A percentile compares a stretch with the other conserved stretches of the same genome.
phyloP scores from a whole-genome alignment of 2,888 invertebrate species.

The Cyaniris semiargus region DNA sequence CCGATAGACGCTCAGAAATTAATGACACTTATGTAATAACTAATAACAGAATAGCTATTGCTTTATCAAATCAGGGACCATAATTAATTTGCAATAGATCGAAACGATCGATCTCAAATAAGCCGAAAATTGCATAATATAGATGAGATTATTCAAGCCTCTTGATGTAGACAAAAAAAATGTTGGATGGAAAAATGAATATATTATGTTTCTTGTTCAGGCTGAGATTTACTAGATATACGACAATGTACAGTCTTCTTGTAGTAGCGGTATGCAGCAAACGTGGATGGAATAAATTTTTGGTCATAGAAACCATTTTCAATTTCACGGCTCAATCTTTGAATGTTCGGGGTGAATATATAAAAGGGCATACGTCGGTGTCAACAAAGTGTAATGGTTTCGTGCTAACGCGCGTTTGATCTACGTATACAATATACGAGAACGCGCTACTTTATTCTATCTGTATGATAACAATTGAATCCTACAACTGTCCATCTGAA shows the following conservation, averaged over 20 bases:
- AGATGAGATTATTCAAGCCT: not conserved
- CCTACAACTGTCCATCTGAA: not conserved
- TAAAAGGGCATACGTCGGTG: conserved; percentile 77
- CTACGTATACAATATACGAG: conserved; percentile 49
- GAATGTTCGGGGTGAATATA: conserved; percentile 77
- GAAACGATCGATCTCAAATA: not conserved
- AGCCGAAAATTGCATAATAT: not conserved
- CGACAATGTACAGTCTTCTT: conserved; percentile 35
- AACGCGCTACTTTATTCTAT: not conserved
- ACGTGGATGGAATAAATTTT: conserved; percentile 75
- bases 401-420: conserved; percentile 70
- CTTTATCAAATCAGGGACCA: not conserved
- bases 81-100: not conserved
- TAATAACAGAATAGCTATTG: not conserved
- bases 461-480: not conserved
- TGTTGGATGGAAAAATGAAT: not conserved
- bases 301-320: conserved; percentile 78
- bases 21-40: conserved; percentile 26
- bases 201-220: not conserved
- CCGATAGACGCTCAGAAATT: conserved; percentile 45
- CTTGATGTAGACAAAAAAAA: not conserved
- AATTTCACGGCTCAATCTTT: conserved; percentile 80
- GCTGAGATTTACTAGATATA: conserved; percentile 8
- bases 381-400: conserved; percentile 78
- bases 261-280: conserved; percentile 66